Evolutionary conservation across 2,113 vertebrate species (phyloP).

Genomic region (Zapornia atra): DNA sequence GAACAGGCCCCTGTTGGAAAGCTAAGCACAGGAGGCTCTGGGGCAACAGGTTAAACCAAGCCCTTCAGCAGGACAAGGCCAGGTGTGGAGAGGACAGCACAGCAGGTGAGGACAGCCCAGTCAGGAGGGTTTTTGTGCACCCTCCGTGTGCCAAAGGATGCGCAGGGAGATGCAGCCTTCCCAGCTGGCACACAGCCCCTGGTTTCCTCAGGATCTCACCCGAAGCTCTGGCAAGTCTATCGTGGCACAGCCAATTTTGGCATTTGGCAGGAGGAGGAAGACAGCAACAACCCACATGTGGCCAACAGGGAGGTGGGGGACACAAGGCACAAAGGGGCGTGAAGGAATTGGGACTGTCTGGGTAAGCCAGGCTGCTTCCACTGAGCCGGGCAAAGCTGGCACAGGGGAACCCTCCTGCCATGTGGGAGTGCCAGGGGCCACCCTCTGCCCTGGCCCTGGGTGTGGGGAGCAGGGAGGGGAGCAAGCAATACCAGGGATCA

Average conservation of each 20-base stretch:
- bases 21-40: not conserved
- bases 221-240: not conserved
- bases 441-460: not conserved
- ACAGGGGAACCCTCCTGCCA: not conserved
- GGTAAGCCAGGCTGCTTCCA: not conserved
- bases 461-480: not conserved
- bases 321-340: slow-evolving; percentile 28
- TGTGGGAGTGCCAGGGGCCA: not conserved
- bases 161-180: not conserved
- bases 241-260: not conserved
- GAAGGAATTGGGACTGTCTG: not conserved
- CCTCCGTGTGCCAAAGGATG: not conserved
- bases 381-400: not conserved
- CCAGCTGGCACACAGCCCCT: fast-evolving
- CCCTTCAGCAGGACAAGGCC: not conserved
- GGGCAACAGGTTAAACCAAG: not conserved
- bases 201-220: not conserved
- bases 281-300: fast-evolving
- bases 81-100: not conserved
- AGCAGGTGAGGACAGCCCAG: not conserved
- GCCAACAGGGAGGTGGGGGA: not conserved
- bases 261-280: not conserved
- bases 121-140: not conserved
- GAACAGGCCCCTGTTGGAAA: not conserved
- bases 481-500: not conserved